Evolutionary conservation across 2,888 invertebrate species (phyloP).

Genomic region (Physocephala rufipes): DNA sequence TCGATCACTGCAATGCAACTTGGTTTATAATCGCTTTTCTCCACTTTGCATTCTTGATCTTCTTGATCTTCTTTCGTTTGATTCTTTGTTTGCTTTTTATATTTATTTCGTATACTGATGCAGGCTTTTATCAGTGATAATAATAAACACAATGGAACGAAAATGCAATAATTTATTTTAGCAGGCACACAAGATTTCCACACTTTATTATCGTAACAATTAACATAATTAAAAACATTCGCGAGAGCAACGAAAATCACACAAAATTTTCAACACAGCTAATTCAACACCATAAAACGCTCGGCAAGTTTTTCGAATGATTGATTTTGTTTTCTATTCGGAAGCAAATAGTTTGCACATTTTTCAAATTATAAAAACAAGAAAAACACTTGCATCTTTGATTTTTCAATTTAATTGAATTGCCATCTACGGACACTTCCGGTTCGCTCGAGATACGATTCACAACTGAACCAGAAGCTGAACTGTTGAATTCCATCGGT

Average conservation of each 20-base stretch:
- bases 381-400: neutral
- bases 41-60: too few species aligned
- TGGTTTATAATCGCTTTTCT: too few species aligned
- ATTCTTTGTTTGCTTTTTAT: neutral
- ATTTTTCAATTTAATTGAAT: neutral
- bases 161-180: slow-evolving; percentile 17
- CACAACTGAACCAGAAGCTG: slow-evolving; percentile 21
- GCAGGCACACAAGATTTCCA: slow-evolving; percentile 16
- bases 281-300: neutral
- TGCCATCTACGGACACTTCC: neutral
- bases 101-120: neutral
- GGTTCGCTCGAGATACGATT: slow-evolving; percentile 13
- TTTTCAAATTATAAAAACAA: neutral
- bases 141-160: neutral
- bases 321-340: neutral
- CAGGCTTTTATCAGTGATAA: slow-evolving; percentile 27
- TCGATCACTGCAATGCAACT: too few species aligned
- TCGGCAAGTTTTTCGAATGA: neutral
- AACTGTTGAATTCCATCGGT: neutral
- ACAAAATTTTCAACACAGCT: neutral
- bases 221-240: neutral
- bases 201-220: neutral
- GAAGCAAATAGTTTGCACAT: neutral
- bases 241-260: neutral
- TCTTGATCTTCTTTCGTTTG: too few species aligned